Evolutionary conservation across 2,113 vertebrate species (phyloP).

Genomic region (Pachycephala philippinensis): DNA sequence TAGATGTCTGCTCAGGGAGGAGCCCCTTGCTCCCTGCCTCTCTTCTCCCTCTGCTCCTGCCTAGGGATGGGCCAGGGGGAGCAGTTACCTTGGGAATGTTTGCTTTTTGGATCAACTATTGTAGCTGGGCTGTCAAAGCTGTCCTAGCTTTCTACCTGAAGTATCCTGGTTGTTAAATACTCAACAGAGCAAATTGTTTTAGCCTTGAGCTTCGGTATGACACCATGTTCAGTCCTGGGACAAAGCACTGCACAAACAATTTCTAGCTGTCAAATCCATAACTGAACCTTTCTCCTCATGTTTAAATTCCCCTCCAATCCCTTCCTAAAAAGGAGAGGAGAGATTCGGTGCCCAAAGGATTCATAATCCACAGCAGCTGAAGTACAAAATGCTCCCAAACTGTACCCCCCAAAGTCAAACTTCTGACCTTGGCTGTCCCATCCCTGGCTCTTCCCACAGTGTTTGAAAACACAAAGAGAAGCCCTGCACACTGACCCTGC

Average conservation of each 20-base stretch:
- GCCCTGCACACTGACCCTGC: not conserved
- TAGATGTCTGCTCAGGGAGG: not conserved
- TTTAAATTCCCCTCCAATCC: not conserved
- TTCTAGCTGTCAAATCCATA: not conserved
- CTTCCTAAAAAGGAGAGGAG: not conserved
- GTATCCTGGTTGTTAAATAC: not conserved
- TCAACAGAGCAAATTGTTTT: not conserved
- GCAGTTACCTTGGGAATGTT: no score
- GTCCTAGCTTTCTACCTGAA: not conserved
- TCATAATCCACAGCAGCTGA: not conserved
- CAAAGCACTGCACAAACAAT: not conserved
- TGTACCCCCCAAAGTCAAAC: not conserved
- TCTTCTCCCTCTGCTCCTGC: not conserved
- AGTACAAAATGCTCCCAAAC: not conserved
- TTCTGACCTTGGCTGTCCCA: not conserved
- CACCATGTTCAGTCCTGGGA: not conserved
- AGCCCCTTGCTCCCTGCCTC: not conserved
- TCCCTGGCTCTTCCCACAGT: not conserved
- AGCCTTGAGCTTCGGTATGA: fast-evolving
- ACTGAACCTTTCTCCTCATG: not conserved
- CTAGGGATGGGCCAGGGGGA: no score
- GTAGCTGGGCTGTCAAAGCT: not conserved
- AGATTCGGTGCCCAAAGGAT: not conserved
- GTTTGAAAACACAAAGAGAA: not conserved
- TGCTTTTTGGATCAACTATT: not conserved